Conservation (phyloP, 1,140 invertebrate genomes). For the Orchesella cincta region DNA sequence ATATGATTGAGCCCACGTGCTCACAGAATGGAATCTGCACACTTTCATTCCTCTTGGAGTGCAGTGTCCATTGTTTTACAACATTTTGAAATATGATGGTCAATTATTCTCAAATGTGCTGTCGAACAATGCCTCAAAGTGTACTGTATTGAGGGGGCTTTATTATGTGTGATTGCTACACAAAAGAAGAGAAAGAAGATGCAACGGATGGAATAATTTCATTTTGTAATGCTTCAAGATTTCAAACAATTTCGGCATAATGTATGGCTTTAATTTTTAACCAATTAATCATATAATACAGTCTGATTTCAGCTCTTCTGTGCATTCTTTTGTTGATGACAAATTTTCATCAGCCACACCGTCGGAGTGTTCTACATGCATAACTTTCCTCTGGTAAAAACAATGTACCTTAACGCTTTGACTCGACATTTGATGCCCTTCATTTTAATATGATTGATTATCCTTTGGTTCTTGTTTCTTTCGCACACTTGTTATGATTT, state of each 20-base stretch:
- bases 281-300: too few species aligned
- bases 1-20: neutral
- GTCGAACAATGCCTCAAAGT: neutral
- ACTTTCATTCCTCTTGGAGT: neutral
- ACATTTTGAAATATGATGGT: neutral
- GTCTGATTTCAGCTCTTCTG: too few species aligned
- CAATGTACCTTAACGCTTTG: too few species aligned
- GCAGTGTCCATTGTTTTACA: neutral
- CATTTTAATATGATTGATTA: neutral
- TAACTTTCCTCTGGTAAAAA: too few species aligned
- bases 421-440: too few species aligned
- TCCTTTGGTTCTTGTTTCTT: neutral
- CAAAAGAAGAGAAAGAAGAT: neutral
- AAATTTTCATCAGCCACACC: too few species aligned
- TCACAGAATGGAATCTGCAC: neutral
- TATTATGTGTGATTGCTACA: neutral
- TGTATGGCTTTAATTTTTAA: too few species aligned
- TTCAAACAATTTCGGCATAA: too few species aligned
- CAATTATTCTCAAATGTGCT: neutral
- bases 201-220: too few species aligned
- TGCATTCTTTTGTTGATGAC: too few species aligned
- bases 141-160: neutral
- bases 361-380: too few species aligned
- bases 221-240: too few species aligned
- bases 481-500: neutral